These are phyloP conservation scores for Chrysomela aeneicollis DNA, from an alignment of 2,888 invertebrate species.

Conservation along the genomic window DNA sequence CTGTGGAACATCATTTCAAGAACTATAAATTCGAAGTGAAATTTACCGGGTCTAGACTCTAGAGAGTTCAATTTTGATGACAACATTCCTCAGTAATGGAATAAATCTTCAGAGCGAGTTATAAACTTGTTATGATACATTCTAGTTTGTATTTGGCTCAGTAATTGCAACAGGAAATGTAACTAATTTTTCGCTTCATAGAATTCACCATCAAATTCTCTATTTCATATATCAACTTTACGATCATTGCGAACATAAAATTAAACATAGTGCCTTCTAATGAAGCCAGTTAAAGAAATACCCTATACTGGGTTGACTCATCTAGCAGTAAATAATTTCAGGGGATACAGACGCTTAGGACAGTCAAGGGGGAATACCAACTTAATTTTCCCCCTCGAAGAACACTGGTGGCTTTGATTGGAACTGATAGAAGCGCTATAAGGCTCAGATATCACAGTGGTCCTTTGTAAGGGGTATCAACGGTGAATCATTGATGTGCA, in stretches of 20 bases:
- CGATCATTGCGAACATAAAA: conserved; percentile 21
- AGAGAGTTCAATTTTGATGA: no score
- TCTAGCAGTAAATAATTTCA: conserved; percentile 44
- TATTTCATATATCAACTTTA: conserved; percentile 19
- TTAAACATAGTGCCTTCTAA: conserved; percentile 20
- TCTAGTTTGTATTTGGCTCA: neutral
- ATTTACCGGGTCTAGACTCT: no score
- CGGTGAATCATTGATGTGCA: neutral
- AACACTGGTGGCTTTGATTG: conserved; percentile 45
- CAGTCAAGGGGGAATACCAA: conserved; percentile 49
- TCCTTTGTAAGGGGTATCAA: neutral
- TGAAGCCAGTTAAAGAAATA: conserved; percentile 29
- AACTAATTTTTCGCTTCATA: neutral
- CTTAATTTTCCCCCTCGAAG: conserved; percentile 56
- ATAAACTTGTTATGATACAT: neutral
- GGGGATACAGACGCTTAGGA: conserved; percentile 29
- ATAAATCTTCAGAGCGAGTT: no score
- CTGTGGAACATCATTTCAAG: no score
- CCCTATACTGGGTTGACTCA: conserved; percentile 30
- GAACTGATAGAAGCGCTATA: conserved; percentile 51
- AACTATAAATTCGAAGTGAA: no score
- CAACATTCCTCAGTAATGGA: no score
- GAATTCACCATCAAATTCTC: neutral
- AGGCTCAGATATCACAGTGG: conserved; percentile 26
- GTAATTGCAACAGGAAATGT: conserved; percentile 8